These are phyloP conservation scores for Phthorimaea operculella DNA, from an alignment of 1,140 invertebrate species.

Conservation along the genomic window DNA sequence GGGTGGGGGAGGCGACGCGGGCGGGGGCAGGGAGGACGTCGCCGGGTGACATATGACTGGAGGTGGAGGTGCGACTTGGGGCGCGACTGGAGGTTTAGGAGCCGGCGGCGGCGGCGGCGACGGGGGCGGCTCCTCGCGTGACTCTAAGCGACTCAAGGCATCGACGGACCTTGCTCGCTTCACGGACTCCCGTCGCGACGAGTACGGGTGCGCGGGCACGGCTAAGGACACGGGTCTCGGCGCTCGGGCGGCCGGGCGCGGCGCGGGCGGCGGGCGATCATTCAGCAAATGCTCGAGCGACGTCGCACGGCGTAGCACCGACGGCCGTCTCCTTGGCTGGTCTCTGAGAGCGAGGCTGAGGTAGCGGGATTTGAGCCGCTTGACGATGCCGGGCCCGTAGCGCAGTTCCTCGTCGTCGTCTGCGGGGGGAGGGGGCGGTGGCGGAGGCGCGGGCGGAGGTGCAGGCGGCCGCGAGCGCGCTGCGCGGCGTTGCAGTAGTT, in stretches of 20 bases:
- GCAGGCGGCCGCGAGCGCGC: slow-evolving; percentile 32
- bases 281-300: slow-evolving; percentile 88
- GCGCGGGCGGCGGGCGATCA: slow-evolving; percentile 59
- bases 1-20: slow-evolving; percentile 68
- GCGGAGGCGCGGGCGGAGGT: slow-evolving; percentile 26
- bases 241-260: slow-evolving; percentile 28
- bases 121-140: slow-evolving; percentile 31
- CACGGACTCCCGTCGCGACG: slow-evolving; percentile 72
- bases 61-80: slow-evolving; percentile 70
- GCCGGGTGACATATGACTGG: not conserved
- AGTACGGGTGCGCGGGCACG: slow-evolving; percentile 58
- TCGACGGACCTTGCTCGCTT: slow-evolving; percentile 89
- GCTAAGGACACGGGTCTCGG: slow-evolving; percentile 50
- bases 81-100: slow-evolving; percentile 14
- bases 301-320: slow-evolving; percentile 80
- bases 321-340: slow-evolving; percentile 70
- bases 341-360: slow-evolving; percentile 82
- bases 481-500: slow-evolving; percentile 74
- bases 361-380: slow-evolving; percentile 85
- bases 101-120: slow-evolving; percentile 13
- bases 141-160: slow-evolving; percentile 75
- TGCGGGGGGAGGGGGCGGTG: slow-evolving; percentile 46
- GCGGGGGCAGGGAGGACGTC: slow-evolving; percentile 34
- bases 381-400: slow-evolving; percentile 93
- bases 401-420: slow-evolving; percentile 78